Evolutionary conservation across 2,888 invertebrate genomes (phyloP), one percentile per base, ranked within the genome.

Genomic region (Meteorus cinctellus): DNA sequence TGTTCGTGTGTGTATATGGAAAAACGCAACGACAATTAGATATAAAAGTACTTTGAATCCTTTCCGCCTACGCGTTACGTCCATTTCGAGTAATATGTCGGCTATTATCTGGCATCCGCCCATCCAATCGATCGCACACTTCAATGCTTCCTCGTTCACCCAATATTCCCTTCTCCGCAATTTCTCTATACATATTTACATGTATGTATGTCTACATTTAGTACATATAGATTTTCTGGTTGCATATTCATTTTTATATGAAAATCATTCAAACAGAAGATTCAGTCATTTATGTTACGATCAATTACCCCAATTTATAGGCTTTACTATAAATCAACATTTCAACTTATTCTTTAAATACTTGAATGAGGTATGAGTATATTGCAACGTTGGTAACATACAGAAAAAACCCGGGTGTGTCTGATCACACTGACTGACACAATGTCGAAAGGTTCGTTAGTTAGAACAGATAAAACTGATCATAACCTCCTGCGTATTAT

Each of bases 21-120:
- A 55, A 6, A 55, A 55, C 41, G 41, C 12, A 41, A 19, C 19
- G 55, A 55, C 19, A 55, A 55, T 55, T 55, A 81, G 78, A 77
- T 76, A 78, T 77, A 81, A 78, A 79, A 79, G 74, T 72, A 76
- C 79, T 74, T 74, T 73, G 73, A 73, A 62, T 65, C 27, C 48
- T 31, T 63, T 65, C 71, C 68, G 71, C 66, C 75, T 72, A 75
- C 55, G 55, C 55, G 55, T 55, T 55, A 55, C 77, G 80, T 69
- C 75, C 82, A 82, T 84, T 84, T 81, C 78, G 81, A 75, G 79
- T 82, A 84, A 84, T 83, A 83, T 82, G 84, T 82, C 82, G 75
- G 80, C 83, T 82, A 84, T 84, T 84, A 84, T 77, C 80, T 81
- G 79, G 81, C 79, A 80, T 84, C 82, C 82, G 79, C 81, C 78